Evolutionary conservation across 1,140 invertebrate genomes (phyloP).

Genomic region (Magallana angulata): DNA sequence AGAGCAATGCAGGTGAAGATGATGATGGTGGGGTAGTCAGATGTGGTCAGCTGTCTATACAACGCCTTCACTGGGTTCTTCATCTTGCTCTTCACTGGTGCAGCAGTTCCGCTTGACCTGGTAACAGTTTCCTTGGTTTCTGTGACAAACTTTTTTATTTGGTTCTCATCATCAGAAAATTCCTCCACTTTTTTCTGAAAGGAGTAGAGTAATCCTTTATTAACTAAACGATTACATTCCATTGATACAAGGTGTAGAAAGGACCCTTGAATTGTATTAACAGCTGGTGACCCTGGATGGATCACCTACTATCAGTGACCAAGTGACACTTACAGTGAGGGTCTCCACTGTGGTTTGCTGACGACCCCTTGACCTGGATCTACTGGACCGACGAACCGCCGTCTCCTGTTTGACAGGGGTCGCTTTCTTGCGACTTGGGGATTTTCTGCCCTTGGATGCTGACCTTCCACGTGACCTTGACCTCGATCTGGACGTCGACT

Average conservation of each 20-base stretch:
- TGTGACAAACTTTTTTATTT: slow-evolving; percentile 5
- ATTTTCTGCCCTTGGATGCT: slow-evolving; percentile 48
- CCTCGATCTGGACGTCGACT: slow-evolving; percentile 59
- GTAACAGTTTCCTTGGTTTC: slow-evolving; percentile 39
- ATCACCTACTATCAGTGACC: too few species aligned
- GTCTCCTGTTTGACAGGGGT: slow-evolving; percentile 19
- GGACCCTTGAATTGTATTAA: too few species aligned
- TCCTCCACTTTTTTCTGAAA: slow-evolving; percentile 39
- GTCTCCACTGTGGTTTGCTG: slow-evolving; percentile 42
- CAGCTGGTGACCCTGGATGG: too few species aligned
- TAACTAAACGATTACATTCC: too few species aligned
- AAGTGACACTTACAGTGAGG: slow-evolving; percentile 43
- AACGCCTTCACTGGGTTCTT: background rate
- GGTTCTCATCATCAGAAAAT: slow-evolving; percentile 29
- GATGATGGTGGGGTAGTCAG: slow-evolving; percentile 60
- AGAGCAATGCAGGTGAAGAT: slow-evolving; percentile 62
- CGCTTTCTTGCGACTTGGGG: slow-evolving; percentile 31
- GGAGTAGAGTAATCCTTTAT: too few species aligned
- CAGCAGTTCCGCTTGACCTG: background rate
- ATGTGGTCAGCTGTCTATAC: slow-evolving; percentile 49
- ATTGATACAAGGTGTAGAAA: too few species aligned
- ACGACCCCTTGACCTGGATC: slow-evolving; percentile 31
- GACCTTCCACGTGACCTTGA: slow-evolving; percentile 59
- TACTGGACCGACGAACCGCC: slow-evolving; percentile 14
- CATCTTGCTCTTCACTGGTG: slow-evolving; percentile 3